phyloP scores from a whole-genome alignment of 2,888 invertebrate genomes.

The Octodonta nipae region DNA sequence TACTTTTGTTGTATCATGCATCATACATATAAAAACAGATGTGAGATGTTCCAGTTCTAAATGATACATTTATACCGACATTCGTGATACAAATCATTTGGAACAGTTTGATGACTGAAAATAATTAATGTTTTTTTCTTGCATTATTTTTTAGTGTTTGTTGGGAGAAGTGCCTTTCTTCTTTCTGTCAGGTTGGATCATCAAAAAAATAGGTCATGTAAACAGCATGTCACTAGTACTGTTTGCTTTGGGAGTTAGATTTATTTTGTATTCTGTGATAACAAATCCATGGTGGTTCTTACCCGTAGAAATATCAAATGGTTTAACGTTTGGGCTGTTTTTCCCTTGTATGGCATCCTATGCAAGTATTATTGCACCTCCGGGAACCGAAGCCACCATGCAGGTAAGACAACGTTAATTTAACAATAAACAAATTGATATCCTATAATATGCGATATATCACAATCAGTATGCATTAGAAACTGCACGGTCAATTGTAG shows the following conservation, averaged over 20 bases:
- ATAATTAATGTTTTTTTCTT: neutral
- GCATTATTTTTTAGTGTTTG: slow-evolving; percentile 4
- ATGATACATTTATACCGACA: no score
- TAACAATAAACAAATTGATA: neutral
- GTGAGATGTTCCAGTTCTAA: no score
- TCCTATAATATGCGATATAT: no score
- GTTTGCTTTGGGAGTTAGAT: slow-evolving; percentile 64
- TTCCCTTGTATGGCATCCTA: slow-evolving; percentile 82
- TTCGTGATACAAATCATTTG: no score
- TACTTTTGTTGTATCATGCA: no score
- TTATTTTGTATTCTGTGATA: slow-evolving; percentile 67
- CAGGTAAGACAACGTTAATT: slow-evolving; percentile 43
- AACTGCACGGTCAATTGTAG: no score
- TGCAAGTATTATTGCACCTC: slow-evolving; percentile 68
- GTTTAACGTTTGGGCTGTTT: slow-evolving; percentile 77
- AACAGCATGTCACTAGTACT: slow-evolving; percentile 74
- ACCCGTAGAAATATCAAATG: slow-evolving; percentile 74
- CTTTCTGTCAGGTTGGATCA: slow-evolving; percentile 65
- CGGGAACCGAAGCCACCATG: slow-evolving; percentile 75
- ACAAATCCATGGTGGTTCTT: slow-evolving; percentile 72
- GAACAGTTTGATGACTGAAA: no score
- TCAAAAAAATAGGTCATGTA: slow-evolving; percentile 67
- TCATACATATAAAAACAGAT: no score
- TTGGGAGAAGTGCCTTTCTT: slow-evolving; percentile 74
- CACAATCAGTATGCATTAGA: no score